Evolutionary conservation across 2,797 vertebrate species (phyloP).

Genomic region (Diglossa cyanea): DNA sequence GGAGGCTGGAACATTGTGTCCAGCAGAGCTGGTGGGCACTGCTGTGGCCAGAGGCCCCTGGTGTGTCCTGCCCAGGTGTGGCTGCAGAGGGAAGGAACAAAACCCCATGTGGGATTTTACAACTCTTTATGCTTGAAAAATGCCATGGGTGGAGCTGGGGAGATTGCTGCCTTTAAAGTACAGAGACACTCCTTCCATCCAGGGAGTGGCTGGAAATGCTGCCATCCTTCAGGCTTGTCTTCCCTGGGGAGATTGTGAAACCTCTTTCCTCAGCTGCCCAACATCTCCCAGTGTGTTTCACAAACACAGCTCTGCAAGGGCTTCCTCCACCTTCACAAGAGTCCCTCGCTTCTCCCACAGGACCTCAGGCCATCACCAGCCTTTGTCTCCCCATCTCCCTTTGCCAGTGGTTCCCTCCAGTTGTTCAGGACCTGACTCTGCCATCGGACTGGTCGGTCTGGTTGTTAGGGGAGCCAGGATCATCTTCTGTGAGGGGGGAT

Average conservation of each 20-base stretch:
- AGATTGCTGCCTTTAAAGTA: neutral
- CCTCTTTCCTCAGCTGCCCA: neutral
- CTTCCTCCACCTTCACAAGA: neutral
- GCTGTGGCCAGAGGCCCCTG: no score
- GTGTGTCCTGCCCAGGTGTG: neutral
- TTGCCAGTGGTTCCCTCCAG: neutral
- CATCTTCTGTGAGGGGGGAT: fast-evolving
- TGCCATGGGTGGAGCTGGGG: fast-evolving
- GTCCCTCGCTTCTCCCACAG: fast-evolving
- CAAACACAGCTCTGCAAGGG: neutral
- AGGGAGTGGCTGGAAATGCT: neutral
- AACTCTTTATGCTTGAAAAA: neutral
- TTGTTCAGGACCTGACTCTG: neutral
- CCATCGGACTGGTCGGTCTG: neutral
- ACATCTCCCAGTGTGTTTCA: neutral
- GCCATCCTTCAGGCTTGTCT: neutral
- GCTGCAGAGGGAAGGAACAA: neutral
- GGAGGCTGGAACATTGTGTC: neutral
- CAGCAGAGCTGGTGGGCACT: fast-evolving
- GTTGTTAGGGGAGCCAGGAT: neutral
- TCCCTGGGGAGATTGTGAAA: neutral
- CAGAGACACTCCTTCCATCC: neutral
- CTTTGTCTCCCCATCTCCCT: neutral
- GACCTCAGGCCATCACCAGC: neutral
- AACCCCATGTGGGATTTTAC: fast-evolving